Evolutionary conservation across 2,113 vertebrate species (phyloP), one percentile per base, ranked within the genome.

Genomic region (Mesembrinibis cayennensis): DNA sequence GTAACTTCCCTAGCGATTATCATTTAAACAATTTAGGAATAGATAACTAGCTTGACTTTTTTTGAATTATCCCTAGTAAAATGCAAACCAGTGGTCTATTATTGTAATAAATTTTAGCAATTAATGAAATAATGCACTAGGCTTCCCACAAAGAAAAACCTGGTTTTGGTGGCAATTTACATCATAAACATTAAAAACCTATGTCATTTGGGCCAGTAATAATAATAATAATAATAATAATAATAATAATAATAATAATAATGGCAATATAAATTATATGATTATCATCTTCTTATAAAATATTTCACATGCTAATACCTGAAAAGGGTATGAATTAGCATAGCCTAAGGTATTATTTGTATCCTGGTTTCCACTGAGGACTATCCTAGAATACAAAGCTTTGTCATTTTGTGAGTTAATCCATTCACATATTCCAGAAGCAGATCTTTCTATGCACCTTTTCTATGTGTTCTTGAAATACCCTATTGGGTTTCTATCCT

Each of bases 151-250:
- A 91, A 77, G 38, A 49, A 90, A 92, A 38, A 12, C 1, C 29
- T 61, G 12, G 65, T 95, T 97, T 94, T 72, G 40, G 52, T 59
- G 61, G 61, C 16, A 93, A 86, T 69, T n/a, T 83, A 52, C 74
- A 70, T 72, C 17, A 25, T 17, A 95, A 93, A 59, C 44, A 63
- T 91, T 89, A 94, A 94, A 95, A 93, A 9, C 9, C 9, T 80
- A 72, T 0, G 0, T 69, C 16, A 83, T 65, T 87, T 83, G 81
- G 29, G 25, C 32, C 56, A 76, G 13, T 34, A 95, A 88, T 91
- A 90, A 86, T 91, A 96, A 86, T 91, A 96, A 93, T 34, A 95
- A 88, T 91, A 90, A 86, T 91, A 96, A 93, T 34, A 95, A 88
- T 91, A 90, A 86, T 34, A 95, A 88, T 91, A 90, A 86, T 34